Percentiles rank a stretch among this genome's conserved stretches.
These are phyloP conservation scores for Ciconia boyciana DNA, from an alignment of 2,113 vertebrate species.

Conservation along the genomic window DNA sequence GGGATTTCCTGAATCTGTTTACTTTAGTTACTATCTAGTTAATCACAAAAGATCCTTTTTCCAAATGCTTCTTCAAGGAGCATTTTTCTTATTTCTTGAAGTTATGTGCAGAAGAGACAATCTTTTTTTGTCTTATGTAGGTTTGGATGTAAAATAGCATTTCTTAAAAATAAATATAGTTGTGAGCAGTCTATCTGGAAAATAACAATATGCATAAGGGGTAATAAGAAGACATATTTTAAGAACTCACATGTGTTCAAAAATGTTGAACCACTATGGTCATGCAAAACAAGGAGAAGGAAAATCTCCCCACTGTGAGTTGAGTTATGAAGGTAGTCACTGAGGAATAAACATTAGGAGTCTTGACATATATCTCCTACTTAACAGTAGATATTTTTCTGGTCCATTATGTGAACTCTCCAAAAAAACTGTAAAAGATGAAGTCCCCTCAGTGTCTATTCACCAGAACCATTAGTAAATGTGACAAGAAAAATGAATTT, in stretches of 20 bases:
- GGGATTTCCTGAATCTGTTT: background rate
- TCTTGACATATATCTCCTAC: background rate
- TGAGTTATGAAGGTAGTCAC: background rate
- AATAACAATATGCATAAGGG: background rate
- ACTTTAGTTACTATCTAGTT: background rate
- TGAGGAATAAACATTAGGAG: background rate
- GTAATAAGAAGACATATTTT: background rate
- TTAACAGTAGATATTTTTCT: background rate
- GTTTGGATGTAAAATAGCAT: background rate
- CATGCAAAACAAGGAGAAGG: background rate
- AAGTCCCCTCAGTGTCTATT: background rate
- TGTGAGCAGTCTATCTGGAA: background rate
- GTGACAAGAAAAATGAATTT: background rate
- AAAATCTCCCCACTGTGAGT: background rate
- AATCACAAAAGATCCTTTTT: background rate
- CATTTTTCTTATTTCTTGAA: background rate
- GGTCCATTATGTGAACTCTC: background rate
- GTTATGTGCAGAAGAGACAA: background rate
- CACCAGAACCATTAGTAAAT: background rate
- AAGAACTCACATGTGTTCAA: background rate
- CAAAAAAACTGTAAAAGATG: background rate
- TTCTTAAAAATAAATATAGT: background rate
- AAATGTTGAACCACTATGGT: background rate
- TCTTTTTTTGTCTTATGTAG: background rate
- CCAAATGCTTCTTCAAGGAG: background rate